These are phyloP conservation scores for Campylomormyrus tamandua DNA, from an alignment of 2,113 vertebrate species.

Conservation along the genomic window DNA sequence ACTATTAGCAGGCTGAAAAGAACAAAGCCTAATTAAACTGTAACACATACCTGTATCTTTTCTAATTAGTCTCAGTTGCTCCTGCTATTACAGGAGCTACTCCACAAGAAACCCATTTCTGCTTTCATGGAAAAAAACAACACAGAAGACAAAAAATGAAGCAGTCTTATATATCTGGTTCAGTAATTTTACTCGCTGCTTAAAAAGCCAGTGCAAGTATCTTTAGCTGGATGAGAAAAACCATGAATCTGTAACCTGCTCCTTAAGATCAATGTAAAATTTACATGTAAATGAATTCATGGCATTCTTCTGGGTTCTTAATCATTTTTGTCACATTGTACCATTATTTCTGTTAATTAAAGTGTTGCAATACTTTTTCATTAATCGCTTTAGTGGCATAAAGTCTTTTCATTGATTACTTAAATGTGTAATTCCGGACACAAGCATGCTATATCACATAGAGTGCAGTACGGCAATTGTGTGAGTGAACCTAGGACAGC, in stretches of 20 bases:
- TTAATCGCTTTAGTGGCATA: background rate
- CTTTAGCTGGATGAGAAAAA: background rate
- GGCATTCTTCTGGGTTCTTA: background rate
- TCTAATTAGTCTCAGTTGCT: background rate
- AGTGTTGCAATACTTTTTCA: background rate
- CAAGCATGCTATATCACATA: background rate
- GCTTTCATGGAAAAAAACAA: background rate
- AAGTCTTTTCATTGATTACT: background rate
- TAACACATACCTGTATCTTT: background rate
- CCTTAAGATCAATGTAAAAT: background rate
- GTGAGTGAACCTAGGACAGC: background rate
- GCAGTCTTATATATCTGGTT: background rate
- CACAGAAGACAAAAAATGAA: background rate
- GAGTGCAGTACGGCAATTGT: background rate
- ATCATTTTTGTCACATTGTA: background rate
- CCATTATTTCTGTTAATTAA: background rate
- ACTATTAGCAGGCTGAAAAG: background rate
- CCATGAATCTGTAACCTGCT: background rate
- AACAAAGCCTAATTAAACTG: background rate
- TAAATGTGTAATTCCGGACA: background rate
- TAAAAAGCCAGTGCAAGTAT: background rate
- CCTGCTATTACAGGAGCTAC: background rate
- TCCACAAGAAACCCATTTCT: background rate
- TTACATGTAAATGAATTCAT: background rate
- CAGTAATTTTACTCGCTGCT: background rate